Evolutionary conservation across 1,140 invertebrate species (phyloP).

Genomic region (Drosophila eugracilis): DNA sequence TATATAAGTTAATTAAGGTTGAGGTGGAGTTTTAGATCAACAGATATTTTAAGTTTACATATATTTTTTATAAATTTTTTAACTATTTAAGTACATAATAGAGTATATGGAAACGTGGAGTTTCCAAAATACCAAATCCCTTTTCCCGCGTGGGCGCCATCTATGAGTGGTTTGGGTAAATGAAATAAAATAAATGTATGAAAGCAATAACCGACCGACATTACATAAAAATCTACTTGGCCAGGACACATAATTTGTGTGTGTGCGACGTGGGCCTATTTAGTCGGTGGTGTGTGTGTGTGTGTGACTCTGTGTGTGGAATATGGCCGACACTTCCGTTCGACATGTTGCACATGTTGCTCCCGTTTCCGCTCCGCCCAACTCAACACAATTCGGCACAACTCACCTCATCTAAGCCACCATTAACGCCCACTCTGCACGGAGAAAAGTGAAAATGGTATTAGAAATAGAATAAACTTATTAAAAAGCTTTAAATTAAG

Average conservation of each 20-base stretch:
- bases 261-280: slow-evolving; percentile 72
- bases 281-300: slow-evolving; percentile 51
- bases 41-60: no score
- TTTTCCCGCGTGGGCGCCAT: slow-evolving; percentile 5
- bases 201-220: slow-evolving; percentile 82
- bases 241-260: slow-evolving; percentile 70
- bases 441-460: not conserved
- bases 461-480: no score
- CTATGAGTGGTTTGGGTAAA: slow-evolving; percentile 48
- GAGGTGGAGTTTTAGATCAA: no score
- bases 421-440: not conserved
- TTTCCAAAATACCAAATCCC: slow-evolving; percentile 35
- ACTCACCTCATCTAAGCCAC: slow-evolving; percentile 17
- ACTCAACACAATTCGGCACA: slow-evolving; percentile 21
- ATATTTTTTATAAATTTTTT: no score
- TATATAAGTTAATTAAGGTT: not conserved
- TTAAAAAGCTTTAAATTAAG: no score
- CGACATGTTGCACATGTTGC: slow-evolving; percentile 82
- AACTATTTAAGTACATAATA: not conserved
- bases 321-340: slow-evolving; percentile 83
- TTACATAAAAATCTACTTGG: slow-evolving; percentile 84
- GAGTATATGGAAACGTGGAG: slow-evolving; percentile 1
- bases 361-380: slow-evolving; percentile 69
- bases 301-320: slow-evolving; percentile 59
- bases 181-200: slow-evolving; percentile 82